These are phyloP conservation scores for Passer montanus DNA, from an alignment of 2,113 vertebrate genomes.

Conservation along the genomic window DNA sequence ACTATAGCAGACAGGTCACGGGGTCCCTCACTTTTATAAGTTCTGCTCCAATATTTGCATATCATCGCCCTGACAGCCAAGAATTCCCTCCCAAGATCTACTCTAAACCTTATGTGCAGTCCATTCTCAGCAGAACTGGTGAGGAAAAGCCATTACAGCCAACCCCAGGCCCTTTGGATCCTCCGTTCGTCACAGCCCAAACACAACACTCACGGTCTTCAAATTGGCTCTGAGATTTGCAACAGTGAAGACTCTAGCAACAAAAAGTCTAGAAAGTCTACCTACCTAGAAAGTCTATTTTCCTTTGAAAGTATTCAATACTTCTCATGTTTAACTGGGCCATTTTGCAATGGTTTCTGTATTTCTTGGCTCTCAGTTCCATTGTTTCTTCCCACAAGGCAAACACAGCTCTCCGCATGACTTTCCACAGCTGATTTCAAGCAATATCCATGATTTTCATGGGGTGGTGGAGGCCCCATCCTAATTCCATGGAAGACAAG, in stretches of 20 bases:
- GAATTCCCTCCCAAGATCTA: not conserved
- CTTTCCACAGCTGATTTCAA: not conserved
- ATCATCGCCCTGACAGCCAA: accelerated
- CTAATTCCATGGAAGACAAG: not conserved
- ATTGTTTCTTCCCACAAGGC: not conserved
- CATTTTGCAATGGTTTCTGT: not conserved
- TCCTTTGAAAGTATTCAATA: not conserved
- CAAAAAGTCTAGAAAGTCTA: not conserved
- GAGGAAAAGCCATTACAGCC: not conserved
- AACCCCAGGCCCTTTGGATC: not conserved
- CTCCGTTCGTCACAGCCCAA: not conserved
- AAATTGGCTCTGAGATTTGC: not conserved
- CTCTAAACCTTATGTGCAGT: not conserved
- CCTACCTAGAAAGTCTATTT: not conserved
- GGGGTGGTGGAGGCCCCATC: not conserved
- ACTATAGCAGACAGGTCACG: accelerated
- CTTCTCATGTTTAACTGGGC: not conserved
- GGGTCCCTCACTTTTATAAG: no score
- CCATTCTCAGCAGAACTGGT: not conserved
- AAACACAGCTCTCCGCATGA: not conserved
- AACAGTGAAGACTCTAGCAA: not conserved
- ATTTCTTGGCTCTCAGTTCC: not conserved
- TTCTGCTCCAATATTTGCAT: not conserved
- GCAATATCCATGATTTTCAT: not conserved
- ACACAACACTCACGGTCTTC: not conserved